phyloP scores from a whole-genome alignment of 2,113 vertebrate species.

The Colaptes auratus region DNA sequence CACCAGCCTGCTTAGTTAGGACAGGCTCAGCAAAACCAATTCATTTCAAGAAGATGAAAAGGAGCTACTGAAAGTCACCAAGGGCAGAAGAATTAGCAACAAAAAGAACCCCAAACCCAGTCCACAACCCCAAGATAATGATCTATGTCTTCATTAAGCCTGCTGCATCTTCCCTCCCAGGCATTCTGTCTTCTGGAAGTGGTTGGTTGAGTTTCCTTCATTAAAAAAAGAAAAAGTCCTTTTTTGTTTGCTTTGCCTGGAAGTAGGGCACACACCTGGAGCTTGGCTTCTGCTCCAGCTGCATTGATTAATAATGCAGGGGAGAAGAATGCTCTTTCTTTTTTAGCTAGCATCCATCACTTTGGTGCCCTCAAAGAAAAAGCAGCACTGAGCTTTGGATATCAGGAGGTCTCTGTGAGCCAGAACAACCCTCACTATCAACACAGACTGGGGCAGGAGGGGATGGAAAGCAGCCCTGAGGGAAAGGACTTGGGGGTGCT shows the following conservation, averaged over 20 bases:
- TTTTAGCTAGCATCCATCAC: not conserved
- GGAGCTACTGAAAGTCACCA: not conserved
- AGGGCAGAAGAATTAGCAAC: too few relatives aligned
- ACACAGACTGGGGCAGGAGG: too few relatives aligned
- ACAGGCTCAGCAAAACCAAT: not conserved
- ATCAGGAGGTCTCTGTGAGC: not conserved
- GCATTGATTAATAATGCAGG: conserved; percentile 47
- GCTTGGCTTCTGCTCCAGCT: not conserved
- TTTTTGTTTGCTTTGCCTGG: not conserved
- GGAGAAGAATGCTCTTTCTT: not conserved
- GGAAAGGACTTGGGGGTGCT: too few relatives aligned
- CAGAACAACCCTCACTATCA: too few relatives aligned
- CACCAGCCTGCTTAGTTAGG: not conserved
- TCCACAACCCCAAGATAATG: not conserved
- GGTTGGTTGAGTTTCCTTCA: not conserved
- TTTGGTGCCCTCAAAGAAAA: not conserved
- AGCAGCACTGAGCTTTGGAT: not conserved
- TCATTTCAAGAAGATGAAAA: not conserved
- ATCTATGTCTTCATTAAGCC: not conserved
- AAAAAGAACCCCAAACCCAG: not conserved
- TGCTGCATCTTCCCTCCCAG: not conserved
- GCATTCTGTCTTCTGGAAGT: not conserved
- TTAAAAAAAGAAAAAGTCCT: not conserved
- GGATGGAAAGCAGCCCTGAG: too few relatives aligned
- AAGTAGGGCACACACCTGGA: conserved; percentile 26